Percentiles rank a stretch among this genome's conserved stretches.
Conservation (phyloP, 2,888 invertebrate genomes). For the Galeruca laticollis region DNA sequence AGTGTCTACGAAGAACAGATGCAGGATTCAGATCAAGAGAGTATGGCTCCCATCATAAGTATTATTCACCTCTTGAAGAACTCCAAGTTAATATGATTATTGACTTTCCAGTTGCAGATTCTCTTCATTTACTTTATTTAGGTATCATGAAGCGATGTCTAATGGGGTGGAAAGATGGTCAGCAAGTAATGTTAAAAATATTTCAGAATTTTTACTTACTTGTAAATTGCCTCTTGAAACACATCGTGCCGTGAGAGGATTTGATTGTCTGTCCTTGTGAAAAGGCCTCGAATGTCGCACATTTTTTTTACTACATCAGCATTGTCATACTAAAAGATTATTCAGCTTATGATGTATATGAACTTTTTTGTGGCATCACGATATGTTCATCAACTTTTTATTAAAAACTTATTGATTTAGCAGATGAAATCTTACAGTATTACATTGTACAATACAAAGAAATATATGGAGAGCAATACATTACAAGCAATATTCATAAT, state of each 20-base stretch:
- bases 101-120: slow-evolving; percentile 31
- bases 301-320: slow-evolving; percentile 31
- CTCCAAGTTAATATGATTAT: slow-evolving; percentile 29
- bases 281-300: slow-evolving; percentile 34
- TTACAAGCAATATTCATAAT: no score
- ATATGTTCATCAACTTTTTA: slow-evolving; percentile 33
- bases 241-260: slow-evolving; percentile 28
- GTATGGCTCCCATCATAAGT: slow-evolving; percentile 33
- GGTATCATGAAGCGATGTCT: slow-evolving; percentile 36
- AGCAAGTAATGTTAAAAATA: slow-evolving; percentile 16
- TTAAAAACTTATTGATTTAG: slow-evolving; percentile 17
- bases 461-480: no score
- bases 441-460: no score
- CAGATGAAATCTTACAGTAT: no score
- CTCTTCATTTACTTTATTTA: slow-evolving; percentile 31
- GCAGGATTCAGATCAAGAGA: slow-evolving; percentile 14
- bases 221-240: slow-evolving; percentile 36
- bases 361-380: slow-evolving; percentile 36
- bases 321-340: slow-evolving; percentile 35
- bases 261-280: slow-evolving; percentile 29
- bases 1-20: slow-evolving; percentile 23
- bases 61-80: slow-evolving; percentile 1
- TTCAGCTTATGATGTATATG: slow-evolving; percentile 31
- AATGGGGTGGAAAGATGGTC: slow-evolving; percentile 30
- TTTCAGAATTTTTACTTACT: slow-evolving; percentile 25